Conservation (phyloP, 2,888 invertebrate genomes). For the Chrysotoxum bicinctum region DNA sequence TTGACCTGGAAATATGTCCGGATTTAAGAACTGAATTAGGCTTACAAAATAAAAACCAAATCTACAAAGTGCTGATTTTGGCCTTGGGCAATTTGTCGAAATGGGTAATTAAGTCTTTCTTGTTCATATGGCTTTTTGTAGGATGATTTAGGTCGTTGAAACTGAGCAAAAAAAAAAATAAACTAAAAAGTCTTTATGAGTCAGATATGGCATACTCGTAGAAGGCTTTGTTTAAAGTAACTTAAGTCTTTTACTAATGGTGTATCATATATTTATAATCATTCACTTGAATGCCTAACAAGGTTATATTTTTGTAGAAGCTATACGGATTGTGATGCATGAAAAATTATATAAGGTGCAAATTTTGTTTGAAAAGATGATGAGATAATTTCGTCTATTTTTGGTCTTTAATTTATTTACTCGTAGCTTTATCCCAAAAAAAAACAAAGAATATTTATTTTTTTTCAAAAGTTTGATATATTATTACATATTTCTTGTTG, state of each 20-base stretch:
- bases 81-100: constrained; percentile 7
- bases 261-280: neutral
- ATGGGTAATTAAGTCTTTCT: constrained; percentile 5
- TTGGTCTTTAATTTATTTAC: neutral
- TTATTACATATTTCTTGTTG: too few species aligned
- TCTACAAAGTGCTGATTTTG: neutral
- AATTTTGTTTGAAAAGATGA: neutral
- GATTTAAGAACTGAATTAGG: neutral
- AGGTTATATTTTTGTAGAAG: neutral
- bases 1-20: neutral
- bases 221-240: neutral
- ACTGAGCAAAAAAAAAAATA: neutral
- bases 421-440: too few species aligned
- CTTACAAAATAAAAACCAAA: neutral
- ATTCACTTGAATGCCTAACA: constrained; percentile 10
- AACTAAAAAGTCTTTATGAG: neutral
- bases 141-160: neutral
- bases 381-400: neutral
- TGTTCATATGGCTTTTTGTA: neutral
- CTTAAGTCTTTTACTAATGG: neutral
- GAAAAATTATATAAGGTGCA: neutral
- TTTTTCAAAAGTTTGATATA: too few species aligned
- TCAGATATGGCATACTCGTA: neutral
- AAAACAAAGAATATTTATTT: too few species aligned
- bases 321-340: neutral